Evolutionary conservation across 2,113 vertebrate species (phyloP).

Genomic region (Zosterops hypoxanthus): DNA sequence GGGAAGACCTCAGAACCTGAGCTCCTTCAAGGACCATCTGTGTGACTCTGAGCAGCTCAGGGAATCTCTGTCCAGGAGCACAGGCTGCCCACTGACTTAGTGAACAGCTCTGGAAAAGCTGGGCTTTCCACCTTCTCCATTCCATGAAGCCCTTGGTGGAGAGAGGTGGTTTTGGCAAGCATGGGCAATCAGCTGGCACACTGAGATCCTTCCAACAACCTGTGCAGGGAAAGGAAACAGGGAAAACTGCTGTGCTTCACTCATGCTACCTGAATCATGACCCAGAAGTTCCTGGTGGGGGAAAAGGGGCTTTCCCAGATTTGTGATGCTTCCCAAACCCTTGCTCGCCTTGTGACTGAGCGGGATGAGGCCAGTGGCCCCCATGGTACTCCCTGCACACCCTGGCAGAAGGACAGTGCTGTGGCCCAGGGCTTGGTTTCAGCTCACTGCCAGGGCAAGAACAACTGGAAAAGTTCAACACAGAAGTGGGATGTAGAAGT

Average conservation of each 20-base stretch:
- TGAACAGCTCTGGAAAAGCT: neutral
- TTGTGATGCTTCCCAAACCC: neutral
- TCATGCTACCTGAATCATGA: neutral
- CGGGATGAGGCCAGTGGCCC: neutral
- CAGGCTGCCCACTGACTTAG: neutral
- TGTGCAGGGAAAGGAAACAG: neutral
- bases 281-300: neutral
- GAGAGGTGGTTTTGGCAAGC: neutral
- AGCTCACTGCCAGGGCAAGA: neutral
- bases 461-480: neutral
- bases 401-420: neutral
- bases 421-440: neutral
- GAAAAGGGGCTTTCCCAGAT: neutral
- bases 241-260: neutral
- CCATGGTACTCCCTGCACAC: rapidly evolving
- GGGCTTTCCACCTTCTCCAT: neutral
- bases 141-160: neutral
- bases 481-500: neutral
- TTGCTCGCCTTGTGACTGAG: rapidly evolving
- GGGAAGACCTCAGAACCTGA: neutral
- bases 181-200: neutral
- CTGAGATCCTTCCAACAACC: neutral
- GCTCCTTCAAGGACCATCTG: neutral
- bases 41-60: neutral
- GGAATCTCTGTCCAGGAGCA: neutral